Conservation (phyloP, 2,888 invertebrate species). For the Diaperis boleti region DNA sequence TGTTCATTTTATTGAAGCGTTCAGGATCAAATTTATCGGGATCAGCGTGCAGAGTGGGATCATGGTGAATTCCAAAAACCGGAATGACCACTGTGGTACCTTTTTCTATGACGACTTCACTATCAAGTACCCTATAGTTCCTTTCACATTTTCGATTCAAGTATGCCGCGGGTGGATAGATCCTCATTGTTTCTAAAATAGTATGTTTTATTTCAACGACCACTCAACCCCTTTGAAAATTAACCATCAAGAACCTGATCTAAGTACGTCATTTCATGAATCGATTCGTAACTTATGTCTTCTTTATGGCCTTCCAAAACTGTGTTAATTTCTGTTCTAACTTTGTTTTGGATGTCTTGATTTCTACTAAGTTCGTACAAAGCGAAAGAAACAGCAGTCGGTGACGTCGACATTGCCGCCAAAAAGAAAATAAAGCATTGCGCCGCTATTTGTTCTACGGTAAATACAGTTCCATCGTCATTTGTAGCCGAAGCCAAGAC, state of each 20-base stretch:
- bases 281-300: constrained; percentile 60
- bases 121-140: constrained; percentile 25
- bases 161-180: constrained; percentile 18
- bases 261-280: constrained; percentile 65
- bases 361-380: constrained; percentile 62
- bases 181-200: constrained; percentile 23
- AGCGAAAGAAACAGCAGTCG: constrained; percentile 60
- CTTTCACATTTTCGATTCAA: constrained; percentile 17
- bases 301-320: constrained; percentile 56
- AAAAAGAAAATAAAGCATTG: constrained; percentile 62
- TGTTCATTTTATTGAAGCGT: constrained; percentile 28
- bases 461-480: constrained; percentile 46
- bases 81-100: constrained; percentile 18
- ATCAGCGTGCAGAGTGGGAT: constrained; percentile 26
- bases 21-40: constrained; percentile 40
- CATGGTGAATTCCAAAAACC: constrained; percentile 23
- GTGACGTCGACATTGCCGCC: constrained; percentile 64
- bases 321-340: constrained; percentile 60
- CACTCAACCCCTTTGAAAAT: constrained; percentile 12
- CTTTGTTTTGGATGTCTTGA: constrained; percentile 62
- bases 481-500: constrained; percentile 47
- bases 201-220: not conserved
- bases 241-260: constrained; percentile 64
- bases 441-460: constrained; percentile 39
- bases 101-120: constrained; percentile 13